Evolutionary conservation across 2,113 vertebrate genomes (phyloP), one percentile per base, ranked within the genome.

Genomic region (Octodon degus): DNA sequence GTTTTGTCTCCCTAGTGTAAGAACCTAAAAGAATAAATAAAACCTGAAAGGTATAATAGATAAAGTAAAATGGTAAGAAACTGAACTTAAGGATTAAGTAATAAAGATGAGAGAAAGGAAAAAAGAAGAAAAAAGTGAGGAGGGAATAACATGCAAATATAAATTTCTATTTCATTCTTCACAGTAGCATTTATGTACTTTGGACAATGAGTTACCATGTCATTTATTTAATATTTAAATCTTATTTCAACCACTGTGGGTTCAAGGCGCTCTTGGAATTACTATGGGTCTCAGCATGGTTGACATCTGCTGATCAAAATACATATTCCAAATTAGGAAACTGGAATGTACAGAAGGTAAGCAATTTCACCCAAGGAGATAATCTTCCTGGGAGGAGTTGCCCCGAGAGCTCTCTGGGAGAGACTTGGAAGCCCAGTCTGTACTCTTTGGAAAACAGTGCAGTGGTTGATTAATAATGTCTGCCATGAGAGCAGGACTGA

Each of bases 171-270:
- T 79, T 93, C 19, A 22, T 60, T 93, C 32, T 84, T 89, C 92
- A 43, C 7, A 53, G 3, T 30, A 30, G 9, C 9, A 16, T 65
- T 68, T 60, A 8, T 65, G 30, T 72, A 30, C 16, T 83, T 97
- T 79, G 79, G 62, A 43, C 95, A 94, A 68, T 50, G 50, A 70
- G n/a, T 87, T 72, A 16, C 77, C n/a, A 27, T 30, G 24, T 47
- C 63, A 40, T 68, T 90, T 32, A n/a, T 62, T 93, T 86, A 92
- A 47, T 92, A 76, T 89, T 89, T 90, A 87, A 90, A 76, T 13
- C 47, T 0, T 47, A 62, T 89, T 93, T 79, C 37, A 13, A 80
- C 20, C 86, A 40, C 30, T 62, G 63, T 79, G 24, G 27, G 32
- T 77, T 86, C 9, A 53, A 93, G 19, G 43, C 3, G 34, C 17